These are phyloP conservation scores for Aramus guarauna DNA, from an alignment of 2,113 vertebrate genomes.

Conservation along the genomic window DNA sequence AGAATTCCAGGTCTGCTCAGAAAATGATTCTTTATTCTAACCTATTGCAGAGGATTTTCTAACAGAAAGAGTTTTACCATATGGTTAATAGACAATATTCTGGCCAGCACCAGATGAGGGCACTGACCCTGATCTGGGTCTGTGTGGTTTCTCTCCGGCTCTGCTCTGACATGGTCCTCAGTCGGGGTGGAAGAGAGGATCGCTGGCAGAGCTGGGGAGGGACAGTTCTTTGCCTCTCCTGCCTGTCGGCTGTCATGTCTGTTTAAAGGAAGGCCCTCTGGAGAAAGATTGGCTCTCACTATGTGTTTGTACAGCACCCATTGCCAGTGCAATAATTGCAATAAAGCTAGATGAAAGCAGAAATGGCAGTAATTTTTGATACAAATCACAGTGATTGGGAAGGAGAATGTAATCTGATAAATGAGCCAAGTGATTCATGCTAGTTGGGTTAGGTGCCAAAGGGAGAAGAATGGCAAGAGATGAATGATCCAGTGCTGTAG, in stretches of 20 bases:
- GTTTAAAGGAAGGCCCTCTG: neutral
- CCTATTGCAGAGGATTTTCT: neutral
- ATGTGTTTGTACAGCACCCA: neutral
- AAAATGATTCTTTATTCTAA: neutral
- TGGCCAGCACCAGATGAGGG: neutral
- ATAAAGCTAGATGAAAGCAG: neutral
- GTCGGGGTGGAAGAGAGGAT: neutral
- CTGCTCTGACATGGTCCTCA: neutral
- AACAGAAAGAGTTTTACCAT: neutral
- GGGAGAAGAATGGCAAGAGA: neutral
- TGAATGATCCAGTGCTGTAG: neutral
- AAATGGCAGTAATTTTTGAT: neutral
- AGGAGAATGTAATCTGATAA: neutral
- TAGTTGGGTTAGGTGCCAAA: neutral
- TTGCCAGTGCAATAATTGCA: neutral
- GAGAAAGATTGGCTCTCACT: neutral
- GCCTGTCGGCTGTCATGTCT: neutral
- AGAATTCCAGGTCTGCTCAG: neutral
- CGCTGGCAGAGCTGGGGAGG: neutral
- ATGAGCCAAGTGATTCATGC: neutral
- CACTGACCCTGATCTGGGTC: neutral
- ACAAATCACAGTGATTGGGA: neutral
- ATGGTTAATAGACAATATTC: neutral
- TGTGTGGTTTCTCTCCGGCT: neutral
- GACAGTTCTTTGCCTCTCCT: neutral